Base-by-base conservation (phyloP, 1,140 invertebrate genomes). In the Nephila pilipes region DNA sequence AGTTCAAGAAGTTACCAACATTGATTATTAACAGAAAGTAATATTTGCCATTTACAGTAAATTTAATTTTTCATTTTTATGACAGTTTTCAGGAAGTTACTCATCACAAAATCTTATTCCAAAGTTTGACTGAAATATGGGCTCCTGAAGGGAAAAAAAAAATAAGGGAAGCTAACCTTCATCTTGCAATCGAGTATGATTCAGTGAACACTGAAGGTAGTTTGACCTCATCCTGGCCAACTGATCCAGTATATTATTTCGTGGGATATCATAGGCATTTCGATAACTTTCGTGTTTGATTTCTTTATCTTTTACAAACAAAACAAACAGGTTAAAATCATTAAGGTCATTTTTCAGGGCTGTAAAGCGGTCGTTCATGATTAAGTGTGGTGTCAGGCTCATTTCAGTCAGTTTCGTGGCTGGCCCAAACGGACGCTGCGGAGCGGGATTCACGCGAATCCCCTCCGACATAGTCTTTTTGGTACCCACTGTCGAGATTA, bases 211-310 rank as follows among this genome's bases (percentile, higher is more conserved):
- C 94, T 98, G 98, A 29, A 99, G 96, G 95, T 99, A 99, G 95
- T 99, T 99, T 20, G 98, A 97, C 87, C 99, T 97, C 98, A 99
- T 99, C 94, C 98, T 96, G 16, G 98, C 97, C 92, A 99, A 97
- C 96, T 99, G 98, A 96, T 99, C 98, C 55, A 99, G 96, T 20
- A 99, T 96, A 95, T 97, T 97, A 94, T 97, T 96, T 81, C 99
- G 96, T 25, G 98, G 97, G 95, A 99, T 99, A 96, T 99, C 99
- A 95, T 99, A 99, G 1, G 99, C 98, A 96, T 99, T 99, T 94
- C 98, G 97, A 95, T 98, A 99, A 88, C 97, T 97, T 94, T 98
- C 97, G 18, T 97, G 96, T 95, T 97, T 95, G 22, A 96, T 95
- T 94, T 97, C 95, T 54, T 97, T 97, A 87, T 96, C 96, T 85